These are phyloP conservation scores for Eulacestoma nigropectus DNA, from an alignment of 2,113 vertebrate genomes.

Conservation along the genomic window DNA sequence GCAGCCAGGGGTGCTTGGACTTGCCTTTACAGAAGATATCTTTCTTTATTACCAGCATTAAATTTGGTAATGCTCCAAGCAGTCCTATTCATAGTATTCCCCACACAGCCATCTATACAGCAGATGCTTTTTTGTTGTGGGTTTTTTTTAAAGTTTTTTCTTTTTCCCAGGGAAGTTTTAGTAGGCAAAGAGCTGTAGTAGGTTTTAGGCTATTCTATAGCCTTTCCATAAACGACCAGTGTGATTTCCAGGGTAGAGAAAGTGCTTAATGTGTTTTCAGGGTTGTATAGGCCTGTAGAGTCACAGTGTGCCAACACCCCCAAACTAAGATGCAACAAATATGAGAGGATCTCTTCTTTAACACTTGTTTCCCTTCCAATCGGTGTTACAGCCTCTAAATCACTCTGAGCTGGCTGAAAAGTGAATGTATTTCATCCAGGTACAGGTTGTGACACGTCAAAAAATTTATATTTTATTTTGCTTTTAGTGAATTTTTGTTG, in stretches of 20 bases:
- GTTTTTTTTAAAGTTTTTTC: background rate
- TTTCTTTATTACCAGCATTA: background rate
- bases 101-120: background rate
- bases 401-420: background rate
- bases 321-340: background rate
- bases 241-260: background rate
- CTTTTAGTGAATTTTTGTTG: background rate
- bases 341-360: background rate
- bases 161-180: background rate
- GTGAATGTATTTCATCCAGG: background rate
- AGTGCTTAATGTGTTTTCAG: background rate
- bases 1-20: background rate
- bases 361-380: background rate
- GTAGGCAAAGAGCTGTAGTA: background rate
- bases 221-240: background rate
- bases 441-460: background rate
- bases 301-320: background rate
- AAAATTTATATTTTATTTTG: background rate
- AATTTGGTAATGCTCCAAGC: background rate
- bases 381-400: background rate
- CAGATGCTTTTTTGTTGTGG: background rate
- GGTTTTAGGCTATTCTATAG: background rate
- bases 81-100: background rate
- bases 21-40: background rate
- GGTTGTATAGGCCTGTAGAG: background rate